These are phyloP conservation scores for Phyllostomus discolor DNA, from an alignment of 2,113 vertebrate species.

Conservation along the genomic window DNA sequence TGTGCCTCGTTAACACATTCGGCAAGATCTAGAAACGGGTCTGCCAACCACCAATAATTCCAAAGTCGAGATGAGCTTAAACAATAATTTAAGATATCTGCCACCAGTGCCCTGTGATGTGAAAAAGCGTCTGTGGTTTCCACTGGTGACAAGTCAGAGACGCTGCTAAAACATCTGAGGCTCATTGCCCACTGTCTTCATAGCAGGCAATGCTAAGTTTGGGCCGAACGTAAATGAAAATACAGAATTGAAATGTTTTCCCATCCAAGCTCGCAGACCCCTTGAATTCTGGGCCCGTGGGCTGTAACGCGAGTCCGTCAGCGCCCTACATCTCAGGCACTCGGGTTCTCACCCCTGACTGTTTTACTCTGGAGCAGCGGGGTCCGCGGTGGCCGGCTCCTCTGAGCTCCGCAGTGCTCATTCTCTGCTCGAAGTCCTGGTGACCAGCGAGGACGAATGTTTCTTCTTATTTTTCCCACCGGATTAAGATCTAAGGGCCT, in stretches of 20 bases:
- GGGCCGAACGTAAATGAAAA: background rate
- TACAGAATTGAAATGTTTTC: background rate
- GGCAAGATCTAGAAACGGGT: background rate
- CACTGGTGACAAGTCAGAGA: background rate
- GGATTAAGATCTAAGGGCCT: background rate
- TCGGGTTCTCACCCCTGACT: fast-evolving
- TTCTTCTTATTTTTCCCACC: background rate
- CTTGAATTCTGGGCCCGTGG: background rate
- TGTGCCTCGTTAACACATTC: background rate
- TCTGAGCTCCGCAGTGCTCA: fast-evolving
- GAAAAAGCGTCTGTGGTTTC: background rate
- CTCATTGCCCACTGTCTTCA: background rate
- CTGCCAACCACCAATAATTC: fast-evolving
- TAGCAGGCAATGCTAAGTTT: background rate
- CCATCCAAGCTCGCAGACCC: background rate
- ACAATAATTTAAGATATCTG: background rate
- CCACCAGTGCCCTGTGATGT: background rate
- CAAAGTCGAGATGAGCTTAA: background rate
- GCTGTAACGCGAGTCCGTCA: background rate
- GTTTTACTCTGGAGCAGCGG: background rate
- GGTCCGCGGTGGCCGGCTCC: background rate
- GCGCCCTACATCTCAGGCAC: fast-evolving
- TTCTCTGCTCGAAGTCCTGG: background rate
- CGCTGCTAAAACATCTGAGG: background rate
- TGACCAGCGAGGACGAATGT: fast-evolving